phyloP scores from a whole-genome alignment of 2,113 vertebrate species.

The Heteronetta atricapilla region DNA sequence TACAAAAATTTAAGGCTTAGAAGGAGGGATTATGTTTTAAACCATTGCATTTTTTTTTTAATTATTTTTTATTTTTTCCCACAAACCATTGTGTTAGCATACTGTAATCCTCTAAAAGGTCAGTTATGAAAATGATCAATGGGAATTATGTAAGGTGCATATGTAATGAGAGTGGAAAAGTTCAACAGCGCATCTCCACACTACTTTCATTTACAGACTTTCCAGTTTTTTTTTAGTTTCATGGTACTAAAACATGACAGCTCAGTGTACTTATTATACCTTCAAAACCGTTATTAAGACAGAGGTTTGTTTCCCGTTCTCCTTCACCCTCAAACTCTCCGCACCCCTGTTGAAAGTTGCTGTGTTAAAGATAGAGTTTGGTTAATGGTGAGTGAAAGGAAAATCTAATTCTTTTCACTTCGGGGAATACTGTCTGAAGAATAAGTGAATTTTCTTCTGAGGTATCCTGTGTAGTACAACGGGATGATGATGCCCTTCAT shows the following conservation, averaged over 20 bases:
- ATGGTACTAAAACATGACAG: not conserved
- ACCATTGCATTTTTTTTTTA: not conserved
- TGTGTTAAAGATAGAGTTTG: not conserved
- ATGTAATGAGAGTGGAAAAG: not conserved
- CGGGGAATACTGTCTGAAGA: not conserved
- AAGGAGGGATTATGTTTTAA: not conserved
- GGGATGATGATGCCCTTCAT: fast-evolving
- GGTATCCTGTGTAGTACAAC: not conserved
- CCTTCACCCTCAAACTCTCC: not conserved
- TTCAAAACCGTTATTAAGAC: not conserved
- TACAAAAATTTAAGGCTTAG: not conserved
- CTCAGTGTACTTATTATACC: not conserved
- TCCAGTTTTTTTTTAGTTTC: not conserved
- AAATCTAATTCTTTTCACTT: not conserved
- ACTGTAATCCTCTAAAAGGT: not conserved
- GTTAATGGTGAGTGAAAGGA: not conserved
- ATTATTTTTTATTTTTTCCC: not conserved
- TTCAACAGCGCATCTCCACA: not conserved
- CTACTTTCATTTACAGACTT: not conserved
- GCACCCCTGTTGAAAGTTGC: not conserved
- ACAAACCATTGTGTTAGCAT: not conserved
- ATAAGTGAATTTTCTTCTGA: not conserved
- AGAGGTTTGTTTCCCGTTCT: not conserved
- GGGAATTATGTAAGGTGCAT: not conserved
- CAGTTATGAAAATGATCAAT: not conserved